Evolutionary conservation across 2,888 invertebrate genomes (phyloP).

Genomic region (Gisinianus flammeolus): DNA sequence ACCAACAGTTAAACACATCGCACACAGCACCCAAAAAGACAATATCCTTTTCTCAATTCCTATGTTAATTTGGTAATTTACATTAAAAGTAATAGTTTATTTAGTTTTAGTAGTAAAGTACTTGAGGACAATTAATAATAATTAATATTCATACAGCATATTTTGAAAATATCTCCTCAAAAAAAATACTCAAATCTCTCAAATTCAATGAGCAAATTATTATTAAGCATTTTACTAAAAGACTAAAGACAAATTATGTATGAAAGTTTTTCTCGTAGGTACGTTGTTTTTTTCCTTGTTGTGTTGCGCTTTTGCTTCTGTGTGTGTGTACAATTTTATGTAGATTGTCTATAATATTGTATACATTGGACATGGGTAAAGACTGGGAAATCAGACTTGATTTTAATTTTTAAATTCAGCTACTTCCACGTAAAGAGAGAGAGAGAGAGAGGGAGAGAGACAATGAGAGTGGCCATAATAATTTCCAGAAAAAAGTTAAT

Average conservation of each 20-base stretch:
- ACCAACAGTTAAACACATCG: neutral
- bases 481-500: constrained; percentile 26
- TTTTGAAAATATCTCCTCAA: neutral
- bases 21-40: neutral
- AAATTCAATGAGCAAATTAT: neutral
- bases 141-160: constrained; percentile 28
- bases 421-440: neutral
- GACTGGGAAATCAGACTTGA: neutral
- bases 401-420: neutral
- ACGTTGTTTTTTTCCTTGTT: neutral
- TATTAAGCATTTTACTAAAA: too few relatives aligned
- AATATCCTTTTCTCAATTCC: constrained; percentile 16
- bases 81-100: constrained; percentile 35
- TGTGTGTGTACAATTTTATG: neutral
- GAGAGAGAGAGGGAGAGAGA: constrained; percentile 12
- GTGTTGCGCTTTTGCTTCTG: neutral
- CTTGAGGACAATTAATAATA: constrained; percentile 38
- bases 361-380: neutral
- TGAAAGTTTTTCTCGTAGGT: too few relatives aligned
- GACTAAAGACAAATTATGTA: too few relatives aligned
- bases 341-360: neutral
- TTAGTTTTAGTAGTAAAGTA: neutral
- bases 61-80: constrained; percentile 34
- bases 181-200: neutral
- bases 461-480: constrained; percentile 19